A percentile compares a stretch with the other conserved stretches of the same genome.
phyloP scores from a whole-genome alignment of 2,888 invertebrate genomes.

The Actias luna region DNA sequence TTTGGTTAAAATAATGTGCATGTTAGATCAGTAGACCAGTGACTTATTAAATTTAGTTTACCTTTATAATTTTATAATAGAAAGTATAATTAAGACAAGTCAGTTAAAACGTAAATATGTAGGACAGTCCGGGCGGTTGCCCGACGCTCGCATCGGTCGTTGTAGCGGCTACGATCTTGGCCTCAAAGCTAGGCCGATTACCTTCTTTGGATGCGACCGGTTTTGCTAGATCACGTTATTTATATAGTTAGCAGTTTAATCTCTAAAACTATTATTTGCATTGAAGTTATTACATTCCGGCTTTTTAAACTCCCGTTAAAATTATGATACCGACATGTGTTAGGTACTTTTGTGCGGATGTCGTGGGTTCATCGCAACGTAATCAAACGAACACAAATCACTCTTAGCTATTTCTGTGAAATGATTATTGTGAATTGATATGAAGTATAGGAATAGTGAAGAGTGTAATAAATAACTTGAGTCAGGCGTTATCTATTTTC shows the following conservation, averaged over 20 bases:
- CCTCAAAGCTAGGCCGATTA: conserved; percentile 71
- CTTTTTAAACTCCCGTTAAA: conserved; percentile 1
- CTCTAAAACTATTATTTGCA: conserved; percentile 49
- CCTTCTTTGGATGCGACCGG: conserved; percentile 76
- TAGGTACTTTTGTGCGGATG: conserved; percentile 22
- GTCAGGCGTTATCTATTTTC: conserved; percentile 50
- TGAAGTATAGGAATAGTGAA: no score
- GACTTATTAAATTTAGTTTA: not conserved
- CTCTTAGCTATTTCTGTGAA: conserved; percentile 35
- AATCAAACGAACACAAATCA: conserved; percentile 36
- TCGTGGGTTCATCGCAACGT: conserved; percentile 31
- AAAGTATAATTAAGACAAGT: conserved; percentile 10
- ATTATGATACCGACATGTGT: not conserved
- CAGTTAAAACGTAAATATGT: conserved; percentile 44
- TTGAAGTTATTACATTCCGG: conserved; percentile 20
- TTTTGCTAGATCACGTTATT: conserved; percentile 59
- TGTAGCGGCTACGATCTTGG: conserved; percentile 55
- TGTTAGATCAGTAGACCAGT: not conserved
- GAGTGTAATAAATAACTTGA: conserved; percentile 49
- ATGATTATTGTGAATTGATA: no score
- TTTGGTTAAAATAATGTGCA: not conserved
- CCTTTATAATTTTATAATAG: not conserved
- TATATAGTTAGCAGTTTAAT: conserved; percentile 54
- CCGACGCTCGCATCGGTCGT: conserved; percentile 36
- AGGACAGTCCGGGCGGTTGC: conserved; percentile 47